A percentile compares a stretch with the other conserved stretches of the same genome.
These are phyloP conservation scores for Metridium senile DNA, from an alignment of 92 coral and sea anemone species.

Conservation along the genomic window DNA sequence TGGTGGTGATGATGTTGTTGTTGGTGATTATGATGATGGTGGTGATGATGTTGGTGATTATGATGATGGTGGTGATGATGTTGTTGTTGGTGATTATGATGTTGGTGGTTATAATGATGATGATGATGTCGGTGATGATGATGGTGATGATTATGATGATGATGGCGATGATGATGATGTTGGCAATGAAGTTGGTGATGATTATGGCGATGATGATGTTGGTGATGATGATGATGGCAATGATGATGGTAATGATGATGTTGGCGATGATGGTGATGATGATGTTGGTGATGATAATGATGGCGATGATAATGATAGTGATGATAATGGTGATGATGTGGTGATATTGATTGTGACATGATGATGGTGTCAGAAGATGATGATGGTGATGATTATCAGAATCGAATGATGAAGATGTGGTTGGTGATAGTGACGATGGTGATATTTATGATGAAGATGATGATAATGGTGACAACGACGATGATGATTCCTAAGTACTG, in stretches of 20 bases:
- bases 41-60: not conserved
- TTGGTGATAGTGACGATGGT: not conserved
- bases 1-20: too few relatives aligned
- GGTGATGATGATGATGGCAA: not conserved
- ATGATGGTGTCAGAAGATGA: not conserved
- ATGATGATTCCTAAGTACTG: too few relatives aligned
- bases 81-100: not conserved
- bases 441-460: not conserved
- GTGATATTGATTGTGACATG: not conserved
- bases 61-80: not conserved
- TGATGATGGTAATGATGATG: not conserved
- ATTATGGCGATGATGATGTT: not conserved
- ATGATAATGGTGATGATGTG: not conserved
- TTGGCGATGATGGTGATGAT: not conserved
- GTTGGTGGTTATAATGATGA: not conserved
- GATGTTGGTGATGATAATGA: not conserved
- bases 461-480: too few relatives aligned
- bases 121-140: not conserved
- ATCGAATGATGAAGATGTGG: not conserved
- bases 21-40: not conserved
- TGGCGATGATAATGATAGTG: not conserved
- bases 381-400: not conserved
- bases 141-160: not conserved
- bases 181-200: not conserved
- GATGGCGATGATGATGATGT: not conserved